Conservation (phyloP, 2,797 vertebrate genomes). For the Ibycter americanus region DNA sequence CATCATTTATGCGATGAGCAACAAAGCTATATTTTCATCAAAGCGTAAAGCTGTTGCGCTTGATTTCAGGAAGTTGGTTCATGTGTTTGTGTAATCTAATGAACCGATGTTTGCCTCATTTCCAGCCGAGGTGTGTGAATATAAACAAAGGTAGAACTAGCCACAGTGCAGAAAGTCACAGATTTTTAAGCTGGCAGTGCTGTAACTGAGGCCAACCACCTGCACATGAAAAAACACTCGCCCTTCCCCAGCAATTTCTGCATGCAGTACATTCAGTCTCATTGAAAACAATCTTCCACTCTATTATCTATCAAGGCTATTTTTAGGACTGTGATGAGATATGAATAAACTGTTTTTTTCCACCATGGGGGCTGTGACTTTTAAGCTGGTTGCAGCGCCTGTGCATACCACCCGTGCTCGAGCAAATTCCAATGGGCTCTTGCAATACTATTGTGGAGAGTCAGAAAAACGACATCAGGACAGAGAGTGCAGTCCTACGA, state of each 20-base stretch:
- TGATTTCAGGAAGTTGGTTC: neutral
- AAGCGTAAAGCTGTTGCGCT: neutral
- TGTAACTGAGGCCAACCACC: neutral
- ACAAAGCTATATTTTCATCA: neutral
- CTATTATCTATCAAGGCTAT: constrained; percentile 56
- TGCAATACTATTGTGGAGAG: neutral
- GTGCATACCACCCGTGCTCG: neutral
- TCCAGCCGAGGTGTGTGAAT: neutral
- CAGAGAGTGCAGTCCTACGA: neutral
- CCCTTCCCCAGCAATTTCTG: neutral
- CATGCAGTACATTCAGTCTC: constrained; percentile 46
- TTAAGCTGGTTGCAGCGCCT: neutral
- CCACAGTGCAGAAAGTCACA: neutral
- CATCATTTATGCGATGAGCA: neutral
- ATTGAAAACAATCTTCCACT: constrained; percentile 26
- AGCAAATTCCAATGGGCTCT: constrained; percentile 37
- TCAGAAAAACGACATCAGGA: neutral
- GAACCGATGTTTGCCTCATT: neutral
- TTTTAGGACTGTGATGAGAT: constrained; percentile 45
- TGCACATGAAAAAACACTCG: neutral
- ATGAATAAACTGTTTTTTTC: constrained; percentile 35
- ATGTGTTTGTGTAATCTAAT: neutral
- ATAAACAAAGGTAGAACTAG: neutral
- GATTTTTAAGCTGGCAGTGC: neutral
- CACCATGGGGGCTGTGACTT: neutral